phyloP scores from a whole-genome alignment of 2,888 invertebrate species.

The Phaonia tiefii region DNA sequence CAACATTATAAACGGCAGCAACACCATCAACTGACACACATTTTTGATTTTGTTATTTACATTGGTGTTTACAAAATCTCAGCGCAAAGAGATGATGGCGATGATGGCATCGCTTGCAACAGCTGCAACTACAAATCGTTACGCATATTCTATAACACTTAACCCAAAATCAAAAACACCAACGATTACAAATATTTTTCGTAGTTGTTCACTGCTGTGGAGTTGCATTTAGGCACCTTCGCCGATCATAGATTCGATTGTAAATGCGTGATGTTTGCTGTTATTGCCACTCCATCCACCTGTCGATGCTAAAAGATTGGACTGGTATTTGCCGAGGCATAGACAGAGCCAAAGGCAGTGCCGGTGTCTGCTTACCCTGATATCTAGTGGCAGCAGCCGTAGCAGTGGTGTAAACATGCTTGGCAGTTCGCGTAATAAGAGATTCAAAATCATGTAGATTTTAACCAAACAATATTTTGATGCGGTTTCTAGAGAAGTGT shows the following conservation, averaged over 20 bases:
- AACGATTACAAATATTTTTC: constrained; percentile 40
- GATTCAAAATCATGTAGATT: constrained; percentile 63
- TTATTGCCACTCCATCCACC: constrained; percentile 12
- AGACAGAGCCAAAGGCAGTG: not conserved
- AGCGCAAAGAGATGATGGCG: not conserved
- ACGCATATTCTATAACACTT: constrained; percentile 63
- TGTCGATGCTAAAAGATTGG: not conserved
- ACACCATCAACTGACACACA: not conserved
- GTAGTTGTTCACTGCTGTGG: not conserved
- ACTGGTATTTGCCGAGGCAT: not conserved
- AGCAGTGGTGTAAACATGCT: constrained; percentile 40
- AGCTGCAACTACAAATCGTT: constrained; percentile 52
- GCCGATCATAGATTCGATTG: constrained; percentile 27
- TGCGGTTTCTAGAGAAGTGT: constrained; percentile 16
- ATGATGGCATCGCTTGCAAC: not conserved
- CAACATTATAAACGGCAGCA: constrained; percentile 17
- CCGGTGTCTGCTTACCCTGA: not conserved
- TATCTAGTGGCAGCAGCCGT: not conserved
- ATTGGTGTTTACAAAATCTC: constrained; percentile 16
- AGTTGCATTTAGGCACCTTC: not conserved
- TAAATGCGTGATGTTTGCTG: constrained; percentile 22
- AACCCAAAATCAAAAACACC: constrained; percentile 29
- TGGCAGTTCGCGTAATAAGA: constrained; percentile 53
- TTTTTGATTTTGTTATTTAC: not conserved
- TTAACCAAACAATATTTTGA: constrained; percentile 42